phyloP scores from a whole-genome alignment of 2,113 vertebrate species.

The Amblyornis subalaris region DNA sequence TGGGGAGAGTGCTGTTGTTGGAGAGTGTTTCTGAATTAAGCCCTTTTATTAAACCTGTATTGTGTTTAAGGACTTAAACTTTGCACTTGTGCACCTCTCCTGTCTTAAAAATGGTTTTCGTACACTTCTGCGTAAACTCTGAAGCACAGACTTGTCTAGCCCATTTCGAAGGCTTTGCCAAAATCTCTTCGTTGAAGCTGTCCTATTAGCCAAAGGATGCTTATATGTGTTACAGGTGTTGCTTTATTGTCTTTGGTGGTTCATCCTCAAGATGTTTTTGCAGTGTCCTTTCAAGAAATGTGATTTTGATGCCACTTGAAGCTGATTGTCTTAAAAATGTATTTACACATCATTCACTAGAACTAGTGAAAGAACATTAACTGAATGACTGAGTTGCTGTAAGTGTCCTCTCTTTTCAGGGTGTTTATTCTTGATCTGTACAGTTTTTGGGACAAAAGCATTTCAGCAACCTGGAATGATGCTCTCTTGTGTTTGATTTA shows the following conservation, averaged over 20 bases:
- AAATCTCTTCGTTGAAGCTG: not conserved
- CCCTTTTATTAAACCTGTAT: not conserved
- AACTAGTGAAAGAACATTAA: not conserved
- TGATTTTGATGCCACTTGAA: not conserved
- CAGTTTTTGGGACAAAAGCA: not conserved
- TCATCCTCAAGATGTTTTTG: not conserved
- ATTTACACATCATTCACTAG: accelerated
- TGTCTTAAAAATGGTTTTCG: not conserved
- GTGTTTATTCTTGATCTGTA: not conserved
- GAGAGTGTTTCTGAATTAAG: not conserved
- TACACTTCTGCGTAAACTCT: not conserved
- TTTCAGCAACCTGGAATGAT: not conserved
- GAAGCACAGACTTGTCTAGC: accelerated
- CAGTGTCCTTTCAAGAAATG: not conserved
- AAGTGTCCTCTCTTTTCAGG: not conserved
- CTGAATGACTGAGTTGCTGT: not conserved
- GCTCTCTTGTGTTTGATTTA: accelerated
- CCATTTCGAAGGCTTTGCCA: not conserved
- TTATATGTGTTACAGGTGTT: not conserved
- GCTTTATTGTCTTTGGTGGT: not conserved
- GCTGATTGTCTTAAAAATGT: not conserved
- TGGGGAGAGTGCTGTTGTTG: accelerated
- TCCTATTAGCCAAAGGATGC: accelerated
- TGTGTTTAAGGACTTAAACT: not conserved
- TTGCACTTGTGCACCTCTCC: too few relatives aligned